Evolutionary conservation across 2,888 invertebrate species (phyloP), one percentile per base, ranked within the genome.

Genomic region (Conomelus anceps): DNA sequence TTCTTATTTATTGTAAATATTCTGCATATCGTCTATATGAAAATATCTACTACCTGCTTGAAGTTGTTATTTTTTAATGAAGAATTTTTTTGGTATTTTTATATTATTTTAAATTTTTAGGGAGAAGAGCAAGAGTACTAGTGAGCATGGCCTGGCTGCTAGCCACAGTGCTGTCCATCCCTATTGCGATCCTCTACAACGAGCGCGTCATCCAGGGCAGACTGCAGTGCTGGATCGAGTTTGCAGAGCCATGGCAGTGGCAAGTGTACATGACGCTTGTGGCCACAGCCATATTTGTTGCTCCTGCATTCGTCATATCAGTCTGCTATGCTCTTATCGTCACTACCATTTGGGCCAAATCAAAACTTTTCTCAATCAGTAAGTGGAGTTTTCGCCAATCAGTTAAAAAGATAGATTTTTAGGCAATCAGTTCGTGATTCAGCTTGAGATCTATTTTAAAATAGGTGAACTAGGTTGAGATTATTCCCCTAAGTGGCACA

Each of bases 141-240:
- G 96, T 98, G 11, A 95, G 96, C 7, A 95, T 96, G 3, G 98
- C 98, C 0, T 98, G 98, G 98, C 93, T 96, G 13, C 94, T 98
- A 90, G 97, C 98, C 92, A 95, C 96, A n/a, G 91, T 93, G 6
- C 93, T 94, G 90, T 93, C 94, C 17, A 91, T 92, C 3, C 94
- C 94, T 6, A 93, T 93, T 24, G 92, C 93, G 90, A 90, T 94
- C 22, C 92, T 93, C 90, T 92, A 97, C 92, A 96, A 97, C 93
- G 96, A 97, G 92, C 96, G 95, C 92, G 94, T 95, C 90, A 95
- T 97, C 90, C 96, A 97, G 95, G 92, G 93, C 0, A 91, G 92
- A 85, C 91, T 92, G 0, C 94, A 94, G 91, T 94, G 94, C 91
- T 94, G 94, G 94, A 93, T 94, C 86, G 93, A 94, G 89, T 92